Conservation (phyloP, 1,140 invertebrate genomes). For the Ladona fulva region DNA sequence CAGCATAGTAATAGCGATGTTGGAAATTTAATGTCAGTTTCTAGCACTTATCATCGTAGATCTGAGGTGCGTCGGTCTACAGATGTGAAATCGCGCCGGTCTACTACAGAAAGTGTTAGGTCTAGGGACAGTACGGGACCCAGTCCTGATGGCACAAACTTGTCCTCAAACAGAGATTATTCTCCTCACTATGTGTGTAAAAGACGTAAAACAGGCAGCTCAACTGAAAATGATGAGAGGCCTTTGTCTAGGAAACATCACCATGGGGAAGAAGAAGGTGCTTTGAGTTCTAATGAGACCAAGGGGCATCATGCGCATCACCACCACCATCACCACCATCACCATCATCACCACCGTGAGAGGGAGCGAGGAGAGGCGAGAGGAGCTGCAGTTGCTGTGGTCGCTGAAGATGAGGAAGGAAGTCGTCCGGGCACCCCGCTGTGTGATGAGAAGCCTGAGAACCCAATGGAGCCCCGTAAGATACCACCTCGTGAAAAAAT, state of each 20-base stretch:
- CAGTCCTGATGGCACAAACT: background rate
- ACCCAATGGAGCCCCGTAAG: constrained; percentile 51
- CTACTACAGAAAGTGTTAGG: background rate
- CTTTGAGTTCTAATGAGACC: background rate
- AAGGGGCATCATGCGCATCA: background rate
- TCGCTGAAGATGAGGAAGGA: constrained; percentile 43
- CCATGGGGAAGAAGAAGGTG: background rate
- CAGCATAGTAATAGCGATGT: background rate
- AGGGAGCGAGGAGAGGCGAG: constrained; percentile 24
- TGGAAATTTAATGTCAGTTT: background rate
- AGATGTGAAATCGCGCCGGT: background rate
- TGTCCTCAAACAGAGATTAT: background rate
- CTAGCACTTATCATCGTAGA: background rate
- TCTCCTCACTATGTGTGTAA: constrained; percentile 33
- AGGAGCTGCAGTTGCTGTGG: constrained; percentile 13
- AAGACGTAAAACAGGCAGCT: constrained; percentile 36
- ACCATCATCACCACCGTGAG: constrained; percentile 32
- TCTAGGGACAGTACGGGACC: background rate
- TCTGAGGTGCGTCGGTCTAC: background rate
- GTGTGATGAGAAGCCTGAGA: constrained; percentile 72
- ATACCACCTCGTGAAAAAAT: constrained; percentile 48
- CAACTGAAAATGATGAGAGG: constrained; percentile 28
- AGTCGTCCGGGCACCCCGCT: constrained; percentile 72
- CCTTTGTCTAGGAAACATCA: background rate
- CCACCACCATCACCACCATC: constrained; percentile 21